Evolutionary conservation across 2,797 vertebrate species (phyloP), one percentile per base, ranked within the genome.

Genomic region (Anguilla pacifica): DNA sequence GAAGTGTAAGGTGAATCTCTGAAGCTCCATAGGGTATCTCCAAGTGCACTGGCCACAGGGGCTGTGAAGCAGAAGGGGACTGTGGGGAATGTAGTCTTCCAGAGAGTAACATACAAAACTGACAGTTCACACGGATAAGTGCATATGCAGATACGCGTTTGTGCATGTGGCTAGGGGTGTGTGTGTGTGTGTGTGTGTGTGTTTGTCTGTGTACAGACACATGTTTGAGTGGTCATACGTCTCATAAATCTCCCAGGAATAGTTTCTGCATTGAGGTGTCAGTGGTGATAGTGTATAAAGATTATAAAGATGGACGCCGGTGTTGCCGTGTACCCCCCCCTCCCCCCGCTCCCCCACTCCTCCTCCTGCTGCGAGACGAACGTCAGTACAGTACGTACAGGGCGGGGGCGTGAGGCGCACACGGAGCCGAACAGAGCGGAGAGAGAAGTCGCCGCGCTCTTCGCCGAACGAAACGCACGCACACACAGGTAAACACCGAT

Each of bases 401-500:
- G 61, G 25, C 13, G 83, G 88, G 85, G 82, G 86, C 87, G 59
- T 86, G 85, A 87, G 86, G 28, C 35, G 31, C 49, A 53, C 84
- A 83, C 51, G 28, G 74, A 87, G 28, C 22, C 72, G 55, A 84
- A 74, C 49, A 19, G 57, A 87, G 22, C 53, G 43, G 19, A 28
- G 35, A 28, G 35, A 77, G 15, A 74, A n/a, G 61, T 28, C 43
- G 11, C 53, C 61, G 90, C 89, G 90, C 88, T 87, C 88, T 81
- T 86, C 82, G 88, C 87, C 85, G 77, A 87, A 72, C 64, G 43
- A 85, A 85, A 85, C 81, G 19, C 67, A 70, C 89, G 88, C 86
- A 89, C 91, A 89, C 91, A 91, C 91, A 93, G 87, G 88, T 93
- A 94, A 93, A 96, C 94, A 94, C 94, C 91, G 90, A 95, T 93